These are phyloP conservation scores for Sturnus vulgaris DNA, from an alignment of 2,113 vertebrate genomes.

Conservation along the genomic window DNA sequence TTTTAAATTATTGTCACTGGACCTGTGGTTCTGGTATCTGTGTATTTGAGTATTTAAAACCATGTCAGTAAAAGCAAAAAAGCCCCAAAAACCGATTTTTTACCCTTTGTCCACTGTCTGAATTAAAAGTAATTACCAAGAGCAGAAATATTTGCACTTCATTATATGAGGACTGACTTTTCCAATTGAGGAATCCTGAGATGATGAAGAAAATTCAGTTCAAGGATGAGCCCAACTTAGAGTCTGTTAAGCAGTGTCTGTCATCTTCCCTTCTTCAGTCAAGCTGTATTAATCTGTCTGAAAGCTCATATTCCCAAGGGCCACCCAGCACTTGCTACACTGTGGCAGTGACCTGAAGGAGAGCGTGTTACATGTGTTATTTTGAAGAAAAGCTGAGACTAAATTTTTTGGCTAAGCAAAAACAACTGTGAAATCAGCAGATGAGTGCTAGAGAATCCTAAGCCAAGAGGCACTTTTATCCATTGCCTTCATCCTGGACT, in stretches of 20 bases:
- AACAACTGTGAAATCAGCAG: background rate
- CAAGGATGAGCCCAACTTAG: background rate
- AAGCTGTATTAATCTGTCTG: conserved; percentile 65
- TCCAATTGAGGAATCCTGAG: fast-evolving
- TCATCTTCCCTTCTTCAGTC: conserved; percentile 21
- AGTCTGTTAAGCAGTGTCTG: conserved; percentile 30
- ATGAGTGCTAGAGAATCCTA: background rate
- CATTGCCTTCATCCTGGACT: background rate
- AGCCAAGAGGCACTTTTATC: background rate
- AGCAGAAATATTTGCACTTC: background rate
- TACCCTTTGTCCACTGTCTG: background rate
- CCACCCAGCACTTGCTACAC: background rate
- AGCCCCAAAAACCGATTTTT: background rate
- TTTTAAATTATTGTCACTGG: background rate
- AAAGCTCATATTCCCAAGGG: conserved; percentile 49
- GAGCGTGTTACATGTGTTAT: background rate
- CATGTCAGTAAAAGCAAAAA: background rate
- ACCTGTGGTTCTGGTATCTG: background rate
- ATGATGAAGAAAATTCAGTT: conserved; percentile 5
- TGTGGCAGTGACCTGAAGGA: conserved; percentile 44
- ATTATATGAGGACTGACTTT: background rate
- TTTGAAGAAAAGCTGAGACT: background rate
- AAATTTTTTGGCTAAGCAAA: background rate
- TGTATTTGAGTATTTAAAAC: background rate
- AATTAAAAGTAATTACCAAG: background rate